These are phyloP conservation scores for Bubo scandiacus DNA, from an alignment of 2,113 vertebrate genomes.

Conservation along the genomic window DNA sequence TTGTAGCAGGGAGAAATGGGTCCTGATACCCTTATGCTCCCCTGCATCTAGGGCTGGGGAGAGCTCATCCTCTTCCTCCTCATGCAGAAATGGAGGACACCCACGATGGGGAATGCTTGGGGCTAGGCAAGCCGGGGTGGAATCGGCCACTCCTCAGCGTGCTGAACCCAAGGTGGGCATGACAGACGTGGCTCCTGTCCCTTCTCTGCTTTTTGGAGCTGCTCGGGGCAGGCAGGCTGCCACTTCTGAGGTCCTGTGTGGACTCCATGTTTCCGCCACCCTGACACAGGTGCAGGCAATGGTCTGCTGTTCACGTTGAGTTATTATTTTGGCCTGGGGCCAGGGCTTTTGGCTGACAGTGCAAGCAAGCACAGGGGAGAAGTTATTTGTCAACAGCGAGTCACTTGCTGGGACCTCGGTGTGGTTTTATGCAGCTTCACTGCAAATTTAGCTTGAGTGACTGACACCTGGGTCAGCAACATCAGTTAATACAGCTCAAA, in stretches of 20 bases:
- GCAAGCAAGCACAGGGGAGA: not conserved
- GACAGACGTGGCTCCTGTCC: accelerated
- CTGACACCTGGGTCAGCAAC: not conserved
- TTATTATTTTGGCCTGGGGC: not conserved
- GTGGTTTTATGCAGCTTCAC: not conserved
- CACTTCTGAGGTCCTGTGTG: not conserved
- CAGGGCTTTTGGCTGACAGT: not conserved
- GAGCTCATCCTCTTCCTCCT: not conserved
- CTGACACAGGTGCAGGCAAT: not conserved
- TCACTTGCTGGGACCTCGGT: not conserved
- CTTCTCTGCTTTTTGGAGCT: not conserved
- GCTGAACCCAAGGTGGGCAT: not conserved
- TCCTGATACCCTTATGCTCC: not conserved
- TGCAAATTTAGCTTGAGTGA: not conserved
- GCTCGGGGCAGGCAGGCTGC: not conserved
- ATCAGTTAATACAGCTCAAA: not conserved
- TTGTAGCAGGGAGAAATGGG: not conserved
- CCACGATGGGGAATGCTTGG: not conserved
- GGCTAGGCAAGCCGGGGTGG: not conserved
- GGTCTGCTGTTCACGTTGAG: not conserved
- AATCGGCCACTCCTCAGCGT: not conserved
- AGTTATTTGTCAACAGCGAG: not conserved
- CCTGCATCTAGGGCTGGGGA: not conserved
- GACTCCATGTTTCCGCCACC: accelerated
- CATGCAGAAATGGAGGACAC: not conserved